Conservation (phyloP, 2,797 vertebrate genomes). For the Ateles fusciceps region DNA sequence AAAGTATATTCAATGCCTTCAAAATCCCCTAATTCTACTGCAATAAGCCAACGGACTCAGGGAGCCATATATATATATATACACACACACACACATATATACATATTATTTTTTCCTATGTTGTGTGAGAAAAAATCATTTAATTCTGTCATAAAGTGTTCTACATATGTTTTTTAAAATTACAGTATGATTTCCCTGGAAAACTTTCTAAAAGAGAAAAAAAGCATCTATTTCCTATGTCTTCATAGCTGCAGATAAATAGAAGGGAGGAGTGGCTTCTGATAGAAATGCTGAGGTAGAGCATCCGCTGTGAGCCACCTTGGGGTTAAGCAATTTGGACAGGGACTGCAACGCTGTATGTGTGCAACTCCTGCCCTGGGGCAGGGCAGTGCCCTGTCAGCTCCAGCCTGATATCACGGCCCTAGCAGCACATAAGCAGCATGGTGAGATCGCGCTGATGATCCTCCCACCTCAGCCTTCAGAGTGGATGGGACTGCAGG, state of each 20-base stretch:
- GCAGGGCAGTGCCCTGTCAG: too few species aligned
- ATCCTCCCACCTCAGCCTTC: neutral
- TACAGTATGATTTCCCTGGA: neutral
- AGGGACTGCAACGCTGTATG: fast-evolving
- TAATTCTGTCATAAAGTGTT: slow-evolving; percentile 46
- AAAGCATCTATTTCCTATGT: neutral
- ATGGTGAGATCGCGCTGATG: neutral
- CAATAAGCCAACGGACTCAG: neutral
- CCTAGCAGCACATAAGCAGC: fast-evolving
- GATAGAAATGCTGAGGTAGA: neutral
- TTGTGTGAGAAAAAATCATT: neutral
- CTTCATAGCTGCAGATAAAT: neutral
- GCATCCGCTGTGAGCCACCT: fast-evolving
- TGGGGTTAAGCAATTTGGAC: fast-evolving
- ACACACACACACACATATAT: too few species aligned
- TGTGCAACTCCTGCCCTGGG: too few species aligned
- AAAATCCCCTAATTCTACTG: neutral
- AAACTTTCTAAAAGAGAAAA: neutral
- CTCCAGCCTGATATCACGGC: neutral
- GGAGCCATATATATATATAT: neutral
- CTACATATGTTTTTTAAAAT: neutral
- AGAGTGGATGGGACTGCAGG: neutral
- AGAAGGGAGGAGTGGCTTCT: neutral
- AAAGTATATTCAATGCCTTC: neutral
- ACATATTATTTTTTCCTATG: neutral